Evolutionary conservation across 2,797 vertebrate species (phyloP).

Genomic region (Enteromius fasciolatus): DNA sequence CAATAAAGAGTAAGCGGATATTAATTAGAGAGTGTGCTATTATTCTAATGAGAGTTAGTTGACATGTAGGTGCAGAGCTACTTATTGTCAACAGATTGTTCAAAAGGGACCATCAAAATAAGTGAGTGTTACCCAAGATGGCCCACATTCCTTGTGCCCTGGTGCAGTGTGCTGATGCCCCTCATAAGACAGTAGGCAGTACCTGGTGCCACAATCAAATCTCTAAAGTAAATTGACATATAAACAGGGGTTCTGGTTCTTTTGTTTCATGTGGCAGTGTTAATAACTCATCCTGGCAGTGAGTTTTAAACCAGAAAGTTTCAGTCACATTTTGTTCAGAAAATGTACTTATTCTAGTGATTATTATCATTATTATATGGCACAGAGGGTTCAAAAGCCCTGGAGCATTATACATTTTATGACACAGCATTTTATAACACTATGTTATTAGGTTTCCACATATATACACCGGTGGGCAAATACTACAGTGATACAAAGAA

Average conservation of each 20-base stretch:
- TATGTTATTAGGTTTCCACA: slow-evolving; percentile 32
- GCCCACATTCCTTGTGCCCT: neutral
- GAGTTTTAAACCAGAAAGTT: neutral
- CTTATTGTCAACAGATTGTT: too few species aligned
- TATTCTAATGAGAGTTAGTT: too few species aligned
- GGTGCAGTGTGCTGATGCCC: neutral
- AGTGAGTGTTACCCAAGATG: too few species aligned
- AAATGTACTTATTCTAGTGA: neutral
- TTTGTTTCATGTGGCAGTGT: neutral
- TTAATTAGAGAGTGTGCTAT: too few species aligned
- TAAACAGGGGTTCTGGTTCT: neutral
- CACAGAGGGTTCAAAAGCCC: slow-evolving; percentile 1
- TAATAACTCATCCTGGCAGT: neutral
- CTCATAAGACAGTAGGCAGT: neutral
- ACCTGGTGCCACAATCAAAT: neutral
- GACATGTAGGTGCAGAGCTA: too few species aligned
- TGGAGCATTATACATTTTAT: slow-evolving; percentile 11
- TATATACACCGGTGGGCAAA: slow-evolving; percentile 7
- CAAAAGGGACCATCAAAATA: too few species aligned
- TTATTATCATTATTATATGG: slow-evolving; percentile 17
- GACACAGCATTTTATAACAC: slow-evolving; percentile 40
- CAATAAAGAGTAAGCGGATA: too few species aligned
- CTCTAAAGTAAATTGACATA: neutral
- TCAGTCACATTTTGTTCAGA: neutral
- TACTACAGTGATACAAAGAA: slow-evolving; percentile 18